Evolutionary conservation across 2,113 vertebrate genomes (phyloP).

Genomic region (Loxodonta africana): DNA sequence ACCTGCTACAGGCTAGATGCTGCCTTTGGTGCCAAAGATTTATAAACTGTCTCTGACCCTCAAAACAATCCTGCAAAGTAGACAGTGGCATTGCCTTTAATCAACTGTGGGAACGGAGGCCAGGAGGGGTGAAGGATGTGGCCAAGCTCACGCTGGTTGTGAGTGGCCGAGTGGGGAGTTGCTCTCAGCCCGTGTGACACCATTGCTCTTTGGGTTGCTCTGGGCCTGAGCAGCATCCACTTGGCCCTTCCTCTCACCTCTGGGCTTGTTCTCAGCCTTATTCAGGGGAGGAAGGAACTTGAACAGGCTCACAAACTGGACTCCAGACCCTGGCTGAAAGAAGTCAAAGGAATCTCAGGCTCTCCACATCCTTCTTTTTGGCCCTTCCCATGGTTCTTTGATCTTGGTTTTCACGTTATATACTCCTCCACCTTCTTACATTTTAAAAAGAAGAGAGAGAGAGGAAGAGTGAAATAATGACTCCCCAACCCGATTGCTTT

Average conservation of each 20-base stretch:
- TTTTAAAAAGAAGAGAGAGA: not conserved
- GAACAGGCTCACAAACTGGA: rapidly evolving
- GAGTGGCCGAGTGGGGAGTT: rapidly evolving
- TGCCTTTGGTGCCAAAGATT: rapidly evolving
- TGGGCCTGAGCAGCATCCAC: rapidly evolving
- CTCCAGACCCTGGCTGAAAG: not conserved
- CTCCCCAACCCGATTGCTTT: conserved; percentile 62
- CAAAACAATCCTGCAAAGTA: rapidly evolving
- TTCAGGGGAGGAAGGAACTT: not conserved
- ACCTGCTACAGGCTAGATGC: rapidly evolving
- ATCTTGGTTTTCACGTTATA: conserved; percentile 42
- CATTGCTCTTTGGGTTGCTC: rapidly evolving
- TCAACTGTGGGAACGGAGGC: rapidly evolving
- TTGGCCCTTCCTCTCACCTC: rapidly evolving
- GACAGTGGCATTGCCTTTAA: rapidly evolving
- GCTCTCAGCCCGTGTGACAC: rapidly evolving
- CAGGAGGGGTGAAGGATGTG: rapidly evolving
- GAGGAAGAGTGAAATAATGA: not conserved
- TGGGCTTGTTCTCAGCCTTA: rapidly evolving
- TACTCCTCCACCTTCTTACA: conserved; percentile 64
- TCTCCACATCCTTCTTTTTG: rapidly evolving
- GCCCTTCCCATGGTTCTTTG: conserved; percentile 27
- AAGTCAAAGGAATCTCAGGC: not conserved
- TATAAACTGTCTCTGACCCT: not conserved
- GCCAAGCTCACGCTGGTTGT: rapidly evolving